These are phyloP conservation scores for Urosaurus nigricauda DNA, from an alignment of 2,797 vertebrate genomes.

Conservation along the genomic window DNA sequence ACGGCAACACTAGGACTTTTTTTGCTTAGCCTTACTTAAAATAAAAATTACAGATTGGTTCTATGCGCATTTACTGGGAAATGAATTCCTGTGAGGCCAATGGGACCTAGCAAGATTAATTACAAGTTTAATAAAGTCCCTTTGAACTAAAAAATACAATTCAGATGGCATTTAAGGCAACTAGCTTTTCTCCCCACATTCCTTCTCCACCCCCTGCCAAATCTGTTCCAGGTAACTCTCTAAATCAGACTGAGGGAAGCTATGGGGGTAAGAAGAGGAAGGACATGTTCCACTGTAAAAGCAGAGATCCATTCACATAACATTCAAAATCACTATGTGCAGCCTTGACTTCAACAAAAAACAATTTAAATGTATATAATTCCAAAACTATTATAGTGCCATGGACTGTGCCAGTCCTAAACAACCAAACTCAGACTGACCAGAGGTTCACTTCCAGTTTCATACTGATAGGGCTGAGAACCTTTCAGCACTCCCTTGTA, in stretches of 20 bases:
- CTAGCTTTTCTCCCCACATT: background rate
- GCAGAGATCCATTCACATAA: background rate
- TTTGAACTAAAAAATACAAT: background rate
- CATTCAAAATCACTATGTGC: background rate
- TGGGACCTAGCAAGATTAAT: background rate
- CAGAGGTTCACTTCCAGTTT: too few relatives aligned
- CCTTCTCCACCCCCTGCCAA: background rate
- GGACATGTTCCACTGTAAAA: too few relatives aligned
- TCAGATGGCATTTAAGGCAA: background rate
- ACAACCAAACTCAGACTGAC: too few relatives aligned
- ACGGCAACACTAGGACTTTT: background rate
- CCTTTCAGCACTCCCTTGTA: too few relatives aligned
- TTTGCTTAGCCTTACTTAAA: background rate
- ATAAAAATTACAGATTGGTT: background rate
- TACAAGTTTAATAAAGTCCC: background rate
- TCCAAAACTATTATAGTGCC: too few relatives aligned
- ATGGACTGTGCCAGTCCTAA: too few relatives aligned
- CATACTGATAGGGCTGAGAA: too few relatives aligned
- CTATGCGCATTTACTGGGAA: background rate
- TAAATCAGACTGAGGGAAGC: background rate
- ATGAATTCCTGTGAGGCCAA: background rate
- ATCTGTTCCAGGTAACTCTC: background rate
- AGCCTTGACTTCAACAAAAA: slow-evolving; percentile 31
- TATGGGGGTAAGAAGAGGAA: background rate
- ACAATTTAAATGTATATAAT: slow-evolving; percentile 39